A percentile compares a stretch with the other conserved stretches of the same genome.
These are phyloP conservation scores for Melanaphis sacchari DNA, from an alignment of 1,140 invertebrate species.

Conservation along the genomic window DNA sequence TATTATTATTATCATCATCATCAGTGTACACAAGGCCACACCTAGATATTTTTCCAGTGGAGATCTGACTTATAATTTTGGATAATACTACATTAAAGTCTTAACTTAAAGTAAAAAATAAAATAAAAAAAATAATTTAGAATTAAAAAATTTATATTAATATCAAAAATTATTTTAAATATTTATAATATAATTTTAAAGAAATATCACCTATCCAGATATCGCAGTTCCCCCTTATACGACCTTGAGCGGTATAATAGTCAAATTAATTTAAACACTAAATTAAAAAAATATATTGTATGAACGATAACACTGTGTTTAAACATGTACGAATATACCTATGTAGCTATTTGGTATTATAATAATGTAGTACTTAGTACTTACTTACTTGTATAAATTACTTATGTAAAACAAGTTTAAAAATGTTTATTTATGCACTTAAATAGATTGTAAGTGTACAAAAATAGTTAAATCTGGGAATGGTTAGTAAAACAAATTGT, in stretches of 20 bases:
- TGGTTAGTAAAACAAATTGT: neutral
- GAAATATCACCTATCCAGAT: neutral
- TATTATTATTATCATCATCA: too few species aligned
- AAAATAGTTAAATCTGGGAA: neutral
- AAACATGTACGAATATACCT: neutral
- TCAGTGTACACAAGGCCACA: too few species aligned
- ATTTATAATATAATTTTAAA: neutral
- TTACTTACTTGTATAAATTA: neutral
- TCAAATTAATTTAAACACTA: neutral
- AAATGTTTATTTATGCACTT: slow-evolving; percentile 9
- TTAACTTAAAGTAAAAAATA: neutral
- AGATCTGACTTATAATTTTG: too few species aligned
- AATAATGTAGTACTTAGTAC: neutral
- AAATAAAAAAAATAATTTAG: neutral
- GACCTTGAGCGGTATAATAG: neutral
- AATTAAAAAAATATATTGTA: neutral
- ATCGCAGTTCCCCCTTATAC: neutral
- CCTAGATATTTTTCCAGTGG: neutral
- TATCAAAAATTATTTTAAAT: neutral
- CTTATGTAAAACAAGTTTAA: neutral
- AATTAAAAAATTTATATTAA: neutral
- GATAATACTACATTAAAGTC: neutral
- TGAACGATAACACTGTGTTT: neutral
- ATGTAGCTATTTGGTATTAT: neutral
- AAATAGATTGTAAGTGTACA: neutral